A percentile compares a stretch with the other conserved stretches of the same genome.
Conservation (phyloP, 2,888 invertebrate species). For the Serripes groenlandicus region DNA sequence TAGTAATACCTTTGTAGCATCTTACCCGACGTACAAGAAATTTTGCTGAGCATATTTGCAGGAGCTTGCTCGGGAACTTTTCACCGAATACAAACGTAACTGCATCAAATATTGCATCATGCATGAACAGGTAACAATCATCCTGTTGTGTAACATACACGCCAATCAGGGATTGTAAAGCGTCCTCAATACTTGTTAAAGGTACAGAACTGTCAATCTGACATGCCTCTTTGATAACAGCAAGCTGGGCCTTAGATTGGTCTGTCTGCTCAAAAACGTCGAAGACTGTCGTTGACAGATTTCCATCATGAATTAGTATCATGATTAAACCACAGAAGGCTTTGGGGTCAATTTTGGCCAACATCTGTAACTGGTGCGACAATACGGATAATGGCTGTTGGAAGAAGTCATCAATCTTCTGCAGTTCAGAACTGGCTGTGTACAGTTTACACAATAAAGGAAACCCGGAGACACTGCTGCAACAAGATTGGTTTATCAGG, state of each 20-base stretch:
- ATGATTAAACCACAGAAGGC: slow-evolving; percentile 49
- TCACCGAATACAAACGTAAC: slow-evolving; percentile 55
- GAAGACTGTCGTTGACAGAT: slow-evolving; percentile 30
- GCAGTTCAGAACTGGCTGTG: slow-evolving; percentile 26
- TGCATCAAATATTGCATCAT: slow-evolving; percentile 59
- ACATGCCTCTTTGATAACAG: slow-evolving; percentile 47
- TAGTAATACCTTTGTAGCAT: not conserved
- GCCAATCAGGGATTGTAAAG: slow-evolving; percentile 33
- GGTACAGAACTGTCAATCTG: slow-evolving; percentile 29
- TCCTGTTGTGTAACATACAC: slow-evolving; percentile 48
- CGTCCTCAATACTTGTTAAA: slow-evolving; percentile 24
- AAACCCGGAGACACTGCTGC: slow-evolving; percentile 29
- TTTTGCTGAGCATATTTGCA: slow-evolving; percentile 43
- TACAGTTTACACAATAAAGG: slow-evolving; percentile 57
- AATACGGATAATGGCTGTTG: slow-evolving; percentile 40
- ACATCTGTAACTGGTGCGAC: slow-evolving; percentile 30
- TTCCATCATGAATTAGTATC: slow-evolving; percentile 48
- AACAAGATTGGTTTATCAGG: slow-evolving; percentile 1
- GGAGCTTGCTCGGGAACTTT: slow-evolving; percentile 41
- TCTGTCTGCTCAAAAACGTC: slow-evolving; percentile 36
- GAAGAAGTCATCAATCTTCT: slow-evolving; percentile 37
- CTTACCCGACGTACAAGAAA: slow-evolving; percentile 49
- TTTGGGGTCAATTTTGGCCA: slow-evolving; percentile 27
- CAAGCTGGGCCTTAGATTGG: slow-evolving; percentile 10
- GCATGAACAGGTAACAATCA: slow-evolving; percentile 46